phyloP scores from a whole-genome alignment of 2,888 invertebrate genomes.

The Drosophila flavopinicola region DNA sequence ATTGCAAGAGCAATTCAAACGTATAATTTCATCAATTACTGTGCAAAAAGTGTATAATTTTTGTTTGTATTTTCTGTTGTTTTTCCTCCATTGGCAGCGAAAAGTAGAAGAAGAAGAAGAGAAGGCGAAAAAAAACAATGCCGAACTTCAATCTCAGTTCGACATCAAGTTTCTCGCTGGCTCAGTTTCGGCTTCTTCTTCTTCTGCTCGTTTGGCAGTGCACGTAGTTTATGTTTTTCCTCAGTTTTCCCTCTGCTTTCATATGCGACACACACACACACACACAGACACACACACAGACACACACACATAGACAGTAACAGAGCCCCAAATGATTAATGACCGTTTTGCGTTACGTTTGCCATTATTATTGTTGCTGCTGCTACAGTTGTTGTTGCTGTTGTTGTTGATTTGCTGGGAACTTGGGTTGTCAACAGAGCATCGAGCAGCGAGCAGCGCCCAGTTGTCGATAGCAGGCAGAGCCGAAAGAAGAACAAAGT shows the following conservation, averaged over 20 bases:
- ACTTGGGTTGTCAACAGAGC: slow-evolving; percentile 57
- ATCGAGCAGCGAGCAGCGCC: slow-evolving; percentile 46
- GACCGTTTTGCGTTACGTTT: slow-evolving; percentile 63
- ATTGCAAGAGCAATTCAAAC: slow-evolving; percentile 6
- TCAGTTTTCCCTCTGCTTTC: slow-evolving; percentile 31
- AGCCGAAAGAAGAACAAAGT: slow-evolving; percentile 44
- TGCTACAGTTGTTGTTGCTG: slow-evolving; percentile 26
- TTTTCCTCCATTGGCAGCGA: neutral
- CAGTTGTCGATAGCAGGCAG: slow-evolving; percentile 69
- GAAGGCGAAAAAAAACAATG: slow-evolving; percentile 16
- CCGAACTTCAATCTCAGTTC: slow-evolving; percentile 53
- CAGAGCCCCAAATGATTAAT: slow-evolving; percentile 79
- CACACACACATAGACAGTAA: slow-evolving; percentile 21
- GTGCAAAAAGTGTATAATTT: slow-evolving; percentile 28
- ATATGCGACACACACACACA: slow-evolving; percentile 31
- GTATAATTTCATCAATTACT: slow-evolving; percentile 52
- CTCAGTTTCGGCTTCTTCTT: too few relatives aligned
- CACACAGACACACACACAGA: slow-evolving; percentile 13
- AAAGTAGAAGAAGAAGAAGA: neutral
- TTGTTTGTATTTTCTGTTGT: neutral
- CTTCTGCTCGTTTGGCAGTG: too few relatives aligned
- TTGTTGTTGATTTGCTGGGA: slow-evolving; percentile 60
- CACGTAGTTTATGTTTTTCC: slow-evolving; percentile 65
- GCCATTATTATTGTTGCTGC: slow-evolving; percentile 23
- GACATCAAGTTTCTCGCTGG: slow-evolving; percentile 38